A percentile compares a stretch with the other conserved stretches of the same genome.
Conservation (phyloP, 2,797 vertebrate species). For the Varecia variegata region DNA sequence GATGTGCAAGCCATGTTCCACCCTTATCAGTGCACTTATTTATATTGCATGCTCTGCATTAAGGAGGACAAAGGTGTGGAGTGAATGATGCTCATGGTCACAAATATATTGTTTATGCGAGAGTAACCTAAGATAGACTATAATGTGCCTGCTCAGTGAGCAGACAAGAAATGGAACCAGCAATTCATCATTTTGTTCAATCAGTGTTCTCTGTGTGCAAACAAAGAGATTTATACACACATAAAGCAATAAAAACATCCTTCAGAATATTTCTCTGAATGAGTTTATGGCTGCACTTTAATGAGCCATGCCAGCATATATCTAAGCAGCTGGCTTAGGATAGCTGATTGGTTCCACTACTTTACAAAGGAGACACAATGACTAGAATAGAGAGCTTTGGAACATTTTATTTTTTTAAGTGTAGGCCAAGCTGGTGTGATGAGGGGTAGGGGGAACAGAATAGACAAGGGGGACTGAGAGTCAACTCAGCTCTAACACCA, state of each 20-base stretch:
- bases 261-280: slow-evolving; percentile 59
- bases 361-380: slow-evolving; percentile 67
- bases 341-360: slow-evolving; percentile 70
- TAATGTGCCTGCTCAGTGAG: slow-evolving; percentile 65
- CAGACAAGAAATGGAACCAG: slow-evolving; percentile 29
- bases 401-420: slow-evolving; percentile 40
- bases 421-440: not conserved
- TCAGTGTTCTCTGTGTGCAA: slow-evolving; percentile 61
- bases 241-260: slow-evolving; percentile 75
- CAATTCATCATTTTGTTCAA: slow-evolving; percentile 54
- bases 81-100: slow-evolving; percentile 46
- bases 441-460: not conserved
- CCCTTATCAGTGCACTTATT: slow-evolving; percentile 6
- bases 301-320: slow-evolving; percentile 42
- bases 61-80: slow-evolving; percentile 63
- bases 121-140: not conserved
- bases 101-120: not conserved
- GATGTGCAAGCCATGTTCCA: slow-evolving; percentile 26
- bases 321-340: slow-evolving; percentile 66
- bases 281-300: slow-evolving; percentile 48
- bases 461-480: not conserved
- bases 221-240: slow-evolving; percentile 75
- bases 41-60: not conserved
- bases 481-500: not conserved
- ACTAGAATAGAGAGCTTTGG: slow-evolving; percentile 70